Evolutionary conservation across 2,888 invertebrate species (phyloP).

Genomic region (Lasioglossum malachurum): DNA sequence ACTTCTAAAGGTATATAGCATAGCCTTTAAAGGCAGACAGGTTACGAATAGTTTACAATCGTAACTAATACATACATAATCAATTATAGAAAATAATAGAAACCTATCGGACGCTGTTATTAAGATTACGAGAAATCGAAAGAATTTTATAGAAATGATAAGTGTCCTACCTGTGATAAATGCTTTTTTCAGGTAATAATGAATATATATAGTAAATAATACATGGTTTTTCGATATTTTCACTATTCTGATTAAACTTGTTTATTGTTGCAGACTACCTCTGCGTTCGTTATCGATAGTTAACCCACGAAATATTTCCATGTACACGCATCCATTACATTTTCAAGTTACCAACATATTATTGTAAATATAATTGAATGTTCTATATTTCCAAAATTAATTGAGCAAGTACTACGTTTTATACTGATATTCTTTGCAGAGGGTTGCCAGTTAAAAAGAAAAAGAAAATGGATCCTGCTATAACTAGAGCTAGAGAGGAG

Average conservation of each 20-base stretch:
- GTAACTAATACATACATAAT: constrained; percentile 6
- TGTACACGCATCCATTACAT: constrained; percentile 76
- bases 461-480: constrained; percentile 92
- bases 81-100: neutral
- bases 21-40: neutral
- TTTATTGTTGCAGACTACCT: constrained; percentile 34
- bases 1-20: neutral
- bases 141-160: constrained; percentile 26
- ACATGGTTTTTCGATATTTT: constrained; percentile 30
- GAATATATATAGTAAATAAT: constrained; percentile 7
- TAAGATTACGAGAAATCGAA: neutral
- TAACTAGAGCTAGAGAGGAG: constrained; percentile 93
- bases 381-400: neutral
- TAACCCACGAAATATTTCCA: constrained; percentile 77
- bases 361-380: constrained; percentile 78
- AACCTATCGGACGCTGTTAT: neutral
- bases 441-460: constrained; percentile 97
- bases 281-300: constrained; percentile 8
- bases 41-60: neutral
- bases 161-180: constrained; percentile 27
- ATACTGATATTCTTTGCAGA: constrained; percentile 84
- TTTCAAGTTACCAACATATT: constrained; percentile 82
- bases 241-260: constrained; percentile 7
- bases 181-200: constrained; percentile 39
- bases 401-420: neutral